Percentiles rank a stretch among this genome's conserved stretches.
These are phyloP conservation scores for Pseudois nayaur DNA, from an alignment of 2,113 vertebrate genomes.

Conservation along the genomic window DNA sequence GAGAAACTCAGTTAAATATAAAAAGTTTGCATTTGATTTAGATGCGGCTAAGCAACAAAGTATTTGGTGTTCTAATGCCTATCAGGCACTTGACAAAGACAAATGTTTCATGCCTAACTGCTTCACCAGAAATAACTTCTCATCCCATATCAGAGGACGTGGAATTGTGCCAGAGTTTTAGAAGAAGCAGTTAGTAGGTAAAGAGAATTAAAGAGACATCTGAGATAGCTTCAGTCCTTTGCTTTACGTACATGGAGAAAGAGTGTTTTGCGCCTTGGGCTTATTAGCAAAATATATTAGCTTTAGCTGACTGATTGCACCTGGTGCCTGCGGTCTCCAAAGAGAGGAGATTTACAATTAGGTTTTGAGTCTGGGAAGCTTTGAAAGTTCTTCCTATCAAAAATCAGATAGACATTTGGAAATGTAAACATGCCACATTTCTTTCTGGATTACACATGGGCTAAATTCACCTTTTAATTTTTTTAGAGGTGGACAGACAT, in stretches of 20 bases:
- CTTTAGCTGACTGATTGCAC: constrained; percentile 63
- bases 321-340: constrained; percentile 48
- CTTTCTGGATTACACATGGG: neutral
- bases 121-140: constrained; percentile 7
- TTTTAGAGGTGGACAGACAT: neutral
- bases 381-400: neutral
- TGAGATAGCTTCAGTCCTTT: constrained; percentile 17
- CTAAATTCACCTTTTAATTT: neutral
- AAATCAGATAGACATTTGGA: neutral
- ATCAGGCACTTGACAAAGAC: neutral
- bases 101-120: neutral
- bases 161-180: neutral
- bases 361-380: constrained; percentile 17
- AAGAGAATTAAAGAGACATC: neutral
- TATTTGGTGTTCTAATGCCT: neutral
- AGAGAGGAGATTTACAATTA: constrained; percentile 62
- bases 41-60: constrained; percentile 5
- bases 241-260: neutral
- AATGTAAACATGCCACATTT: neutral
- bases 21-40: neutral
- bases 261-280: constrained; percentile 30
- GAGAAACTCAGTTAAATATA: neutral
- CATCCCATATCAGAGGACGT: neutral
- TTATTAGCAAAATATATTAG: constrained; percentile 67
- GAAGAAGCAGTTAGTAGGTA: neutral